Evolutionary conservation across 1,140 invertebrate genomes (phyloP).

Genomic region (Hormaphis cornu): DNA sequence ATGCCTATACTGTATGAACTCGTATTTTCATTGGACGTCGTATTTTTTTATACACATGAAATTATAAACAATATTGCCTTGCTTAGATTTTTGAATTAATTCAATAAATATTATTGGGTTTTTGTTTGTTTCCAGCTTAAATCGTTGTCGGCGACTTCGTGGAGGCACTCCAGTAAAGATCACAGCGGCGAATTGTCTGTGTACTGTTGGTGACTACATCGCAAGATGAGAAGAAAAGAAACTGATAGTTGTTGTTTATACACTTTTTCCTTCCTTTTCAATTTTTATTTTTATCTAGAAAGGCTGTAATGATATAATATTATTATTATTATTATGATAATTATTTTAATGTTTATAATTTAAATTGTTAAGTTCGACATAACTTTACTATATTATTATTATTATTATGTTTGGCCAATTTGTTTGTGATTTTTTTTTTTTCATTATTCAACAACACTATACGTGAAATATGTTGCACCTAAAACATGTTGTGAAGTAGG

Average conservation of each 20-base stretch:
- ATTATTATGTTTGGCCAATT: constrained; percentile 18
- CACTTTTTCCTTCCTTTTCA: constrained; percentile 13
- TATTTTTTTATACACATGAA: too few species aligned
- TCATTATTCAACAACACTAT: too few species aligned
- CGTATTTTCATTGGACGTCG: too few species aligned
- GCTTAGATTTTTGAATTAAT: neutral
- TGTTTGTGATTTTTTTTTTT: neutral
- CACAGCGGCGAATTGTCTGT: constrained; percentile 61
- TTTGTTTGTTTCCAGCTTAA: constrained; percentile 54
- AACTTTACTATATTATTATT: too few species aligned
- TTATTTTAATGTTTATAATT: too few species aligned
- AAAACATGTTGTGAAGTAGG: too few species aligned
- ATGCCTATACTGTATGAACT: too few species aligned
- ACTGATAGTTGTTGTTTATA: constrained; percentile 8
- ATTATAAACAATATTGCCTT: neutral
- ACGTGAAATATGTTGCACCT: neutral
- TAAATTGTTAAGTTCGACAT: constrained; percentile 18
- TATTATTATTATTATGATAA: too few species aligned
- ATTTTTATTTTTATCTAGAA: constrained; percentile 25
- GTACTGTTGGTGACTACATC: constrained; percentile 58
- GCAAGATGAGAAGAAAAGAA: neutral
- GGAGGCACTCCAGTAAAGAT: constrained; percentile 47
- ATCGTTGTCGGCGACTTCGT: constrained; percentile 55
- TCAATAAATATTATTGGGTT: neutral
- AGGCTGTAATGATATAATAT: constrained; percentile 18